Conservation (phyloP, 2,888 invertebrate species). For the Tuberolachnus salignus region DNA sequence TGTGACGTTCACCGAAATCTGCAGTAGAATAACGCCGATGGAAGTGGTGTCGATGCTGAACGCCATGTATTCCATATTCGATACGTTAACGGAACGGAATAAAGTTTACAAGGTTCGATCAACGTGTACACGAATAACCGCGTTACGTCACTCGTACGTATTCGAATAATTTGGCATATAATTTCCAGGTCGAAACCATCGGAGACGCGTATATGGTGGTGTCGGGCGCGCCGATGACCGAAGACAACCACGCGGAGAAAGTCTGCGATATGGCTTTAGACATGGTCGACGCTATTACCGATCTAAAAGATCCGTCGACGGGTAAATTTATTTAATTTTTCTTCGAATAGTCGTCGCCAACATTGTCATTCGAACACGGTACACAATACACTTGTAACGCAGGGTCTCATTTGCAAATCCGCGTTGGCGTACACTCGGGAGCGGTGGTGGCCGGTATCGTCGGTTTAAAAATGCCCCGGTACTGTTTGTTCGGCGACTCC, state of each 20-base stretch:
- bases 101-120: conserved; percentile 87
- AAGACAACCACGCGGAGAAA: conserved; percentile 86
- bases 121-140: background rate
- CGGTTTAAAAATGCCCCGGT: conserved; percentile 88
- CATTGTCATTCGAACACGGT: background rate
- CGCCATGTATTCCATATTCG: conserved; percentile 97
- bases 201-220: conserved; percentile 99
- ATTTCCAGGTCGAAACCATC: conserved; percentile 86
- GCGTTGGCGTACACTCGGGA: conserved; percentile 89
- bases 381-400: conserved; percentile 46
- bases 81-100: conserved; percentile 89
- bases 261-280: conserved; percentile 95
- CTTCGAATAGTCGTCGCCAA: background rate
- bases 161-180: too few relatives aligned
- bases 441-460: conserved; percentile 93
- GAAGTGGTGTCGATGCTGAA: conserved; percentile 97
- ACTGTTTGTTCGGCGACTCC: conserved; percentile 87
- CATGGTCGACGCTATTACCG: conserved; percentile 91
- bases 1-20: conserved; percentile 96
- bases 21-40: conserved; percentile 94
- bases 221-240: conserved; percentile 90
- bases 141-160: background rate
- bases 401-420: conserved; percentile 81
- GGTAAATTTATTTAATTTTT: conserved; percentile 64
- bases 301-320: conserved; percentile 90